Conservation (phyloP, 2,113 vertebrate species). For the Crotalus viridis region DNA sequence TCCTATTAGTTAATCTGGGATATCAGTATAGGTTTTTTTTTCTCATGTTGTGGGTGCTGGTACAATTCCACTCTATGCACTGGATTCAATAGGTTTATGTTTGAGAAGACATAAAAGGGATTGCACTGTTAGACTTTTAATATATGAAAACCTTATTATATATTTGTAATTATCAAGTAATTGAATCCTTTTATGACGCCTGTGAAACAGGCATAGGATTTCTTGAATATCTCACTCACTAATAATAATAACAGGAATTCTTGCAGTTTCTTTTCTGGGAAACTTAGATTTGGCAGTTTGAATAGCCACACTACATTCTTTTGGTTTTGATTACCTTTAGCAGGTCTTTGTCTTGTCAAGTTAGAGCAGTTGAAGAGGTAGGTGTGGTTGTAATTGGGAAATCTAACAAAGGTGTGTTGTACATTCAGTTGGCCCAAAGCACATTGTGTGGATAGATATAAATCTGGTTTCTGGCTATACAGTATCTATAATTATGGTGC, state of each 20-base stretch:
- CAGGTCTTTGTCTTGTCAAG: background rate
- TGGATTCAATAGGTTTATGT: background rate
- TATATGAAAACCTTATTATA: background rate
- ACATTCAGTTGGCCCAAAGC: background rate
- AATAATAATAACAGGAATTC: background rate
- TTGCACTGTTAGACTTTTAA: background rate
- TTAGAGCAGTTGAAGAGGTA: background rate
- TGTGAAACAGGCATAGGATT: background rate
- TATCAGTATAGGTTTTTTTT: background rate
- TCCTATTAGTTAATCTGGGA: background rate
- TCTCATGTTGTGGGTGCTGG: background rate
- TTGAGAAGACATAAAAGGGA: background rate
- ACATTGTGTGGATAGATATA: background rate
- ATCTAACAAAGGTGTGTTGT: background rate
- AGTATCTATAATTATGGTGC: background rate
- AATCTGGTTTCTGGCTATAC: background rate
- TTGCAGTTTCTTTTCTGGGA: background rate
- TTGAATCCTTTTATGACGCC: background rate
- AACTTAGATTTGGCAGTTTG: background rate
- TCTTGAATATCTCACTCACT: background rate
- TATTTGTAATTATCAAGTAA: background rate
- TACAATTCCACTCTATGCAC: background rate
- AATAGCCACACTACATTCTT: background rate
- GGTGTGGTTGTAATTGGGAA: background rate
- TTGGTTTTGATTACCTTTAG: background rate